Percentiles rank a stretch among this genome's conserved stretches.
These are phyloP conservation scores for Tadarida brasiliensis DNA, from an alignment of 2,797 vertebrate genomes.

Conservation along the genomic window DNA sequence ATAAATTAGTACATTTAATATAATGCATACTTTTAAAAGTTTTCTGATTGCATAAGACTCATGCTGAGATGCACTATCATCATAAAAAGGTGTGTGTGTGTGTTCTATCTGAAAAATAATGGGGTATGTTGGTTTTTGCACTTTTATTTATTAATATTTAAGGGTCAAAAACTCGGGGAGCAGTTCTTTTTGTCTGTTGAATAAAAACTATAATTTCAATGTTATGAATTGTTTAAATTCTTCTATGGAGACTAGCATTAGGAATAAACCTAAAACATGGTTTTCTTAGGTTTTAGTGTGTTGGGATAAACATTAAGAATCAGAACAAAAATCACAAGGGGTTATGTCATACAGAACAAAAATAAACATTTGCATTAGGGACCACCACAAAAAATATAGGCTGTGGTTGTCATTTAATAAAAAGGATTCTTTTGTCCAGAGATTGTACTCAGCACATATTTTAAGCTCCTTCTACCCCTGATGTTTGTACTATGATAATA, in stretches of 20 bases:
- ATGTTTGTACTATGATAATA: background rate
- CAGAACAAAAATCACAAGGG: background rate
- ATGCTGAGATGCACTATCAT: background rate
- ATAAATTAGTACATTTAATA: conserved; percentile 15
- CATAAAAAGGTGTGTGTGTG: background rate
- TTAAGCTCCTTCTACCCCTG: background rate
- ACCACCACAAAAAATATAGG: background rate
- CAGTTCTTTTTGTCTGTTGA: background rate
- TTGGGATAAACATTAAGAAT: conserved; percentile 21
- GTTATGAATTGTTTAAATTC: conserved; percentile 24
- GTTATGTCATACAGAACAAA: background rate
- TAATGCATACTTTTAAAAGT: background rate
- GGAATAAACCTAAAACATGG: background rate
- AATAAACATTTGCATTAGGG: background rate
- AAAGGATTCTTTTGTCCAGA: background rate
- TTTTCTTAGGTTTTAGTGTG: background rate
- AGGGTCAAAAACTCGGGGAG: background rate
- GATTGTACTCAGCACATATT: background rate
- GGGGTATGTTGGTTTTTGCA: background rate
- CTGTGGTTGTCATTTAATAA: background rate
- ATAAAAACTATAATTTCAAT: conserved; percentile 1
- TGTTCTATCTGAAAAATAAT: background rate
- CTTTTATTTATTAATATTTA: background rate
- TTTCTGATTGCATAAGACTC: background rate
- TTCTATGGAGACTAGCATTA: background rate